Base-by-base conservation (phyloP, 2,888 invertebrate genomes). In the Drosophila cyrtoloma region DNA sequence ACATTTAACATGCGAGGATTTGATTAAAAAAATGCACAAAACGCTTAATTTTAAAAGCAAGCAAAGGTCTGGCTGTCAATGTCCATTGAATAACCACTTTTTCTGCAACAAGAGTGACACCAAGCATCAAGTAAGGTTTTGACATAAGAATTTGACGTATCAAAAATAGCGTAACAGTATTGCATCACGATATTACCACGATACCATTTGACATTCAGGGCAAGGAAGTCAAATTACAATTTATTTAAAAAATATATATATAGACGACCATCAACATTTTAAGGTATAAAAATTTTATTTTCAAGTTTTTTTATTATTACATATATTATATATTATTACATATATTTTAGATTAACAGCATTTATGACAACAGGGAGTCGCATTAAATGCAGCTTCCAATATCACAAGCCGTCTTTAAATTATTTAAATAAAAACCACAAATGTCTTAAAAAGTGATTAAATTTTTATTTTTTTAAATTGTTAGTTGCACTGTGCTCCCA, bases 11-110 rank as follows among this genome's bases (percentile, higher is more conserved):
- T 52, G 57, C n/a, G 22, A 16, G 33, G 22, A 62, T 51, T 59
- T 56, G 52, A 58, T 39, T 53, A 16, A 61, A 50, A 57, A 64
- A 19, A 12, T 19, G 19, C 19, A 5, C 19, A 63, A 44, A 44
- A 28, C 55, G n/a, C 60, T 55, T 67, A 52, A 63, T 60, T 67
- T 30, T 22, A 39, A n/a, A 60, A 28, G 30, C n/a, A 61, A 61
- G 53, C 26, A 71, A 28, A 33, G 16, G 12, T 5, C 9, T 30
- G 26, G 32, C 35, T 33, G 16, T n/a, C 6, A 57, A 26, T 28
- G 42, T 9, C 3, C 32, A 53, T n/a, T 5, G 7, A 52, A 39
- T 28, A 26, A 33, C 22, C 28, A 42, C n/a, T 22, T 44, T 44
- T 14, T 5, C 5, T 0, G 12, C 22, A 44, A n/a, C 3, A 2